Conservation (phyloP, 2,113 vertebrate genomes). For the Neolamprologus variostigma region DNA sequence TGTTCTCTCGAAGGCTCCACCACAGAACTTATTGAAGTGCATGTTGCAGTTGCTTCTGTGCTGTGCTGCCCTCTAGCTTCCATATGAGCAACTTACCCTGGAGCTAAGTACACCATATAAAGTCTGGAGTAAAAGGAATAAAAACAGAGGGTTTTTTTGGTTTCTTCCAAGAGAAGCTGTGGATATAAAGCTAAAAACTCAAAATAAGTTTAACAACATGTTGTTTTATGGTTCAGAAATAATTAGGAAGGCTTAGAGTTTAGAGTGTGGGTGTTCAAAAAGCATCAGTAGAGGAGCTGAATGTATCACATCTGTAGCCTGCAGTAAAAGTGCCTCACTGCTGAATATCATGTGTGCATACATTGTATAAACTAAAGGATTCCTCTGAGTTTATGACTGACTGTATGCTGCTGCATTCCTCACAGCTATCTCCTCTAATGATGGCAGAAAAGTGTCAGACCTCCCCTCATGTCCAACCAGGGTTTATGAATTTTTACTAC, state of each 20-base stretch:
- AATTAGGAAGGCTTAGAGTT: neutral
- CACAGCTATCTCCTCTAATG: neutral
- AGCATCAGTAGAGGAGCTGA: neutral
- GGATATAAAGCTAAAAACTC: neutral
- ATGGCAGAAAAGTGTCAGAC: neutral
- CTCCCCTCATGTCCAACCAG: neutral
- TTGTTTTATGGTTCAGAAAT: neutral
- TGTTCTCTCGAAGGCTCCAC: neutral
- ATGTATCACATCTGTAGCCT: neutral
- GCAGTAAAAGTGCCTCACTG: neutral
- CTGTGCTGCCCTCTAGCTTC: slow-evolving; percentile 46
- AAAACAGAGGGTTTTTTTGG: neutral
- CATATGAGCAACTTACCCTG: neutral
- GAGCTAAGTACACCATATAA: neutral
- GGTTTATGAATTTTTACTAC: neutral
- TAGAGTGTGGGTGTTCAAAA: neutral
- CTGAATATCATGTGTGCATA: neutral
- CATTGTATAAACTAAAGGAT: neutral
- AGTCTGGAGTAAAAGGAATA: neutral
- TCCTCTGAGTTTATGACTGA: neutral
- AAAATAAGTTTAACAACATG: neutral
- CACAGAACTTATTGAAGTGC: neutral
- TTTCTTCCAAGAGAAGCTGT: neutral
- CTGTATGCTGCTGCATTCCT: neutral
- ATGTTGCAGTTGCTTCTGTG: neutral